These are phyloP conservation scores for Puntigrus tetrazona DNA, from an alignment of 2,113 vertebrate genomes.

Conservation along the genomic window DNA sequence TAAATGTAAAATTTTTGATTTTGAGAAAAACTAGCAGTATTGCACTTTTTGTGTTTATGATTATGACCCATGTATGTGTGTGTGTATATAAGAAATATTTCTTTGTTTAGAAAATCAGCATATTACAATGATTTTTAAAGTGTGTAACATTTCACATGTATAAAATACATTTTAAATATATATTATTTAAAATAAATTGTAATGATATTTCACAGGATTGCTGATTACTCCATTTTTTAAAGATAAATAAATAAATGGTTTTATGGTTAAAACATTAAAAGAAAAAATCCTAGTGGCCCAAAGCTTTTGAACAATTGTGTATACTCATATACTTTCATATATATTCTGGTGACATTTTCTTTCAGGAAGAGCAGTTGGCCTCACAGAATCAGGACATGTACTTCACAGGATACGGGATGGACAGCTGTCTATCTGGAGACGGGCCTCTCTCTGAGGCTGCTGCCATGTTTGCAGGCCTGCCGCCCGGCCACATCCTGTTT, in stretches of 20 bases:
- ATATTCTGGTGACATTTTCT: not conserved
- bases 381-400: slow-evolving; percentile 79
- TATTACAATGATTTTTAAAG: not conserved
- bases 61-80: too few relatives aligned
- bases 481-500: slow-evolving; percentile 71
- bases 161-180: not conserved
- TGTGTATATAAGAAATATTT: not conserved
- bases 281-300: not conserved
- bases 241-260: too few relatives aligned
- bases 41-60: too few relatives aligned
- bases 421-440: slow-evolving; percentile 73
- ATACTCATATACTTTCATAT: not conserved
- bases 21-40: too few relatives aligned
- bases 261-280: too few relatives aligned
- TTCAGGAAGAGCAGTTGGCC: slow-evolving; percentile 81
- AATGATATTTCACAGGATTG: not conserved
- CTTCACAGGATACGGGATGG: slow-evolving; percentile 80
- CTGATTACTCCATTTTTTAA: not conserved
- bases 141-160: not conserved
- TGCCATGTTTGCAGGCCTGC: slow-evolving; percentile 72
- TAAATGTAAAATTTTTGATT: too few relatives aligned
- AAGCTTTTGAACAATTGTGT: not conserved
- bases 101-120: not conserved
- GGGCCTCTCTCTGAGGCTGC: slow-evolving; percentile 76
- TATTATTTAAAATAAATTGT: not conserved